Percentiles rank a stretch among this genome's conserved stretches.
Conservation (phyloP, 2,888 invertebrate species). For the Oscheius sp. region DNA sequence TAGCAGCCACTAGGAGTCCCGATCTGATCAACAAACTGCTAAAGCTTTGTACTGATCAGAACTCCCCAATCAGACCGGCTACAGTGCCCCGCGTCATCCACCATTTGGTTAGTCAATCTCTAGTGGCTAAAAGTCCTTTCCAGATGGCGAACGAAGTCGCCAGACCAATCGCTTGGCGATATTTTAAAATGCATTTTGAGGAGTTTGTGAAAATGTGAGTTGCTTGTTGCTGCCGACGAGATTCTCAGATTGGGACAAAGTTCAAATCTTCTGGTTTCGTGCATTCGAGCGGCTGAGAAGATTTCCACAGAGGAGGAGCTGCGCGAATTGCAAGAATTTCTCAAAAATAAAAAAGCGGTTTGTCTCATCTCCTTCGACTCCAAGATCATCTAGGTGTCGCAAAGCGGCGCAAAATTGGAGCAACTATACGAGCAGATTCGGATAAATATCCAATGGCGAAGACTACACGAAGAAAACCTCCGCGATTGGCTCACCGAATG, state of each 20-base stretch:
- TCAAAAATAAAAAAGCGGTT: constrained; percentile 71
- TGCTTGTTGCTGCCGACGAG: neutral
- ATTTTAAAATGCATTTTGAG: constrained; percentile 47
- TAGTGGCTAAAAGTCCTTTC: too few species aligned
- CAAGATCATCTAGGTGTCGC: constrained; percentile 35
- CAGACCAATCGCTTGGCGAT: constrained; percentile 50
- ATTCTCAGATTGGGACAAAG: constrained; percentile 51
- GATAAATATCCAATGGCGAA: constrained; percentile 63
- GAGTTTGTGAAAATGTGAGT: constrained; percentile 46
- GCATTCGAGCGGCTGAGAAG: constrained; percentile 49
- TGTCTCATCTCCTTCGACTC: neutral
- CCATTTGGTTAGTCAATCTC: too few species aligned
- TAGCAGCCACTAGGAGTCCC: constrained; percentile 49
- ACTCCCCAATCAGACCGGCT: constrained; percentile 45
- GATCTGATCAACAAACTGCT: constrained; percentile 40
- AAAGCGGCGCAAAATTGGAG: constrained; percentile 44
- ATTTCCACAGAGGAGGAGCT: constrained; percentile 53
- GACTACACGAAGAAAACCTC: constrained; percentile 53
- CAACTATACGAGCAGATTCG: constrained; percentile 55
- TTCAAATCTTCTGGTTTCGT: constrained; percentile 43
- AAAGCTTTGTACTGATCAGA: constrained; percentile 44
- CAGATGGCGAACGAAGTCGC: constrained; percentile 38
- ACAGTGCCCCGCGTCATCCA: constrained; percentile 46
- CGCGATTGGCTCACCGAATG: constrained; percentile 42
- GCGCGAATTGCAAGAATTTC: constrained; percentile 45